phyloP scores from a whole-genome alignment of 37 sponge, comb jelly and placozoan species.

The Lycopodina hypogea region DNA sequence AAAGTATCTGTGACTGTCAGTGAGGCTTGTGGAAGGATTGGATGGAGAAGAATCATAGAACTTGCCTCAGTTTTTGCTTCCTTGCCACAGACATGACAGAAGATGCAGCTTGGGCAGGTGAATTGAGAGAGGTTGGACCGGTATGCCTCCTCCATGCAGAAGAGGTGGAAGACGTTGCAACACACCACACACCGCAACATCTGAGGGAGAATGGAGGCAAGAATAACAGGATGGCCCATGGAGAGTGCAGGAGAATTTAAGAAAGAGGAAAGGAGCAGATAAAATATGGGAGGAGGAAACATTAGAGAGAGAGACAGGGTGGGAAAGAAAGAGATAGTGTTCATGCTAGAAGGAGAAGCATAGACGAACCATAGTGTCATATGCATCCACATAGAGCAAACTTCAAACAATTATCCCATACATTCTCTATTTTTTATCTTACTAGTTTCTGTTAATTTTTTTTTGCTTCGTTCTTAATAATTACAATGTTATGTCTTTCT shows the following conservation, averaged over 20 bases:
- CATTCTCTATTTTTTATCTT: too few relatives aligned
- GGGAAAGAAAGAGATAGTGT: slow-evolving; percentile 1
- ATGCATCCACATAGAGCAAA: too few relatives aligned
- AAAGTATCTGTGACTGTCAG: too few relatives aligned
- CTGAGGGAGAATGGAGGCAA: background rate
- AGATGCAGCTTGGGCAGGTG: slow-evolving; percentile 52
- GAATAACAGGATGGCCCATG: too few relatives aligned
- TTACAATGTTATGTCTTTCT: too few relatives aligned
- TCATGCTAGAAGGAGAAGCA: background rate
- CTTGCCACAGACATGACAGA: slow-evolving; percentile 60
- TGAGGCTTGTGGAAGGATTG: background rate
- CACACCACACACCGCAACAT: slow-evolving; percentile 59
- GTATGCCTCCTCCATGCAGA: slow-evolving; percentile 39
- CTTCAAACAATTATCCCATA: too few relatives aligned
- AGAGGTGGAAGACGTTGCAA: slow-evolving; percentile 59
- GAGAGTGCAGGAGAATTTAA: background rate
- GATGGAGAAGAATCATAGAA: background rate
- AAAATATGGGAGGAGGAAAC: too few relatives aligned
- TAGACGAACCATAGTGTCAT: background rate
- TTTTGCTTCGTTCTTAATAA: too few relatives aligned
- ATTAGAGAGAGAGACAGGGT: slow-evolving; percentile 8
- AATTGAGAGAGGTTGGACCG: slow-evolving; percentile 7
- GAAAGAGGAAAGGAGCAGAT: slow-evolving; percentile 43
- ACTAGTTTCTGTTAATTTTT: too few relatives aligned
- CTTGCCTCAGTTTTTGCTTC: slow-evolving; percentile 28